Evolutionary conservation across 2,888 invertebrate genomes (phyloP).

Genomic region (Lithophane ornitopus): DNA sequence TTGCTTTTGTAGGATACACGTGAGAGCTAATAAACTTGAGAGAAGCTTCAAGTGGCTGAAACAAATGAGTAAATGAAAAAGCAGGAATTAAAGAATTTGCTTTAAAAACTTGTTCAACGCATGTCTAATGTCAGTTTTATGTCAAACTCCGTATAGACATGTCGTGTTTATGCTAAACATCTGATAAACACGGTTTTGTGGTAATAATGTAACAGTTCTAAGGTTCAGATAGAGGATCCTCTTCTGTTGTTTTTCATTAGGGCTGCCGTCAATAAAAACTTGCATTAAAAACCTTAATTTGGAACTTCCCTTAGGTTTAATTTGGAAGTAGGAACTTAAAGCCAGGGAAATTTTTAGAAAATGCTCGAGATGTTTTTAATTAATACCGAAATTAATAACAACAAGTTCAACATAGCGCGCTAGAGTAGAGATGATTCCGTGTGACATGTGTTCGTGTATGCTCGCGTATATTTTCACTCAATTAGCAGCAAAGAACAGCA

Average conservation of each 20-base stretch:
- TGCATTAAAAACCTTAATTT: background rate
- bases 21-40: slow-evolving; percentile 46
- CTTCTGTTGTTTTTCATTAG: no score
- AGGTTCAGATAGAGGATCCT: no score
- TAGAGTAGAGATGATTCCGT: background rate
- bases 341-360: no score
- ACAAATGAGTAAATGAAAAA: slow-evolving; percentile 15
- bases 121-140: no score
- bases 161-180: no score
- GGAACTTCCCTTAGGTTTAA: no score
- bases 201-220: background rate
- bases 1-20: slow-evolving; percentile 50
- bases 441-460: background rate
- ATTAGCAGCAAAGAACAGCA: background rate
- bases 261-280: no score
- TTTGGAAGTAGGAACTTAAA: no score
- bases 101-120: no score
- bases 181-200: no score
- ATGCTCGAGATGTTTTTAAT: no score
- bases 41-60: slow-evolving; percentile 21
- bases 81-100: background rate
- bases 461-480: background rate
- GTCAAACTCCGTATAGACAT: no score
- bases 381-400: background rate
- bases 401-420: background rate